phyloP scores from a whole-genome alignment of 1,140 invertebrate genomes.

The Solen grandis region DNA sequence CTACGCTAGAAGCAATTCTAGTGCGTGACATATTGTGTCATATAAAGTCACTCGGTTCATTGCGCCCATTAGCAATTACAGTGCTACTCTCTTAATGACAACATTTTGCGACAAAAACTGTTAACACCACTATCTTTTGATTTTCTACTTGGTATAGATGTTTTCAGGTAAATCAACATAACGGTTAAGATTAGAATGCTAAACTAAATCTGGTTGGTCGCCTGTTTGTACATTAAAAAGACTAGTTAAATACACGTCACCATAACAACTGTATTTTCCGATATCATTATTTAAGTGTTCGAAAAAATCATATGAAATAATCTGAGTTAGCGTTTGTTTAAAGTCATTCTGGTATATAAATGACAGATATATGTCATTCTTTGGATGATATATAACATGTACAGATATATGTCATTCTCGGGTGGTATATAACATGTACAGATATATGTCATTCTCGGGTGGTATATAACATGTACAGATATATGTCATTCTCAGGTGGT shows the following conservation, averaged over 20 bases:
- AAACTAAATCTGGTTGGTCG: neutral
- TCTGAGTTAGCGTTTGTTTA: too few relatives aligned
- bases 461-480: too few relatives aligned
- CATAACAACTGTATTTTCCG: neutral
- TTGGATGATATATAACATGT: too few relatives aligned
- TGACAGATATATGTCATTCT: too few relatives aligned
- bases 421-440: too few relatives aligned
- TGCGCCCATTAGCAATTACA: slow-evolving; percentile 9
- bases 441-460: too few relatives aligned
- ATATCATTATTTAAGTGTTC: slow-evolving; percentile 15
- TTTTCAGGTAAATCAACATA: slow-evolving; percentile 5
- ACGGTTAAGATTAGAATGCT: slow-evolving; percentile 14
- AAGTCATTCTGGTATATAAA: too few relatives aligned
- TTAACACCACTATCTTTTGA: slow-evolving; percentile 1
- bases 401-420: too few relatives aligned
- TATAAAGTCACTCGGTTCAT: neutral
- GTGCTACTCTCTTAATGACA: slow-evolving; percentile 1
- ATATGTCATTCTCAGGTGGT: too few relatives aligned
- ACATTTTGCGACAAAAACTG: slow-evolving; percentile 3
- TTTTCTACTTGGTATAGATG: neutral
- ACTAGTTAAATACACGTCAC: neutral
- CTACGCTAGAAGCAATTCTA: slow-evolving; percentile 1
- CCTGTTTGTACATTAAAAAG: slow-evolving; percentile 12
- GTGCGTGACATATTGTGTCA: slow-evolving; percentile 3
- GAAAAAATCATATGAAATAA: slow-evolving; percentile 32